Conservation (phyloP, 2,797 vertebrate species). For the Loris lydekkerianus region DNA sequence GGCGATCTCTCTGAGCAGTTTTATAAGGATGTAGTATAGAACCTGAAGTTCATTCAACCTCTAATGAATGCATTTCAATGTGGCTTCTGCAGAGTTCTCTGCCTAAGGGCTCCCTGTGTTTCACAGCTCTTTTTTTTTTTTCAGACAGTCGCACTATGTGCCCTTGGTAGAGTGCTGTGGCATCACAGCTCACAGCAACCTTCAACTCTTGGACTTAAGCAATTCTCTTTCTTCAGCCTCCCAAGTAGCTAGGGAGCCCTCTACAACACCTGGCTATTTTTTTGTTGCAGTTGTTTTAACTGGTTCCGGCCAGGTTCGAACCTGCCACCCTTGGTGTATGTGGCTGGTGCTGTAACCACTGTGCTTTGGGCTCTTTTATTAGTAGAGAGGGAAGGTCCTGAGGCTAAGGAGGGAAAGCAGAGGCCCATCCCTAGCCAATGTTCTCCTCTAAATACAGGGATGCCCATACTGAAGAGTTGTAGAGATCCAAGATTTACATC, state of each 20-base stretch:
- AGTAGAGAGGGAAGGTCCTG: neutral
- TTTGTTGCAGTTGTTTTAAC: too few relatives aligned
- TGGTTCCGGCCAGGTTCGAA: too few relatives aligned
- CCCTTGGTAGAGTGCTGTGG: neutral
- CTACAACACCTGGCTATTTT: too few relatives aligned
- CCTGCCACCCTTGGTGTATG: too few relatives aligned
- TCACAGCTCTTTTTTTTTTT: neutral
- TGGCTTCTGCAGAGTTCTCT: neutral
- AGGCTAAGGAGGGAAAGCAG: neutral
- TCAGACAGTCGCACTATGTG: neutral
- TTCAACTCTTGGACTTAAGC: neutral
- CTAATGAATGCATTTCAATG: neutral
- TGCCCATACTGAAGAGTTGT: neutral
- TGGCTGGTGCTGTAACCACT: too few relatives aligned
- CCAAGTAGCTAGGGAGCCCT: too few relatives aligned
- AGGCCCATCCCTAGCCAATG: neutral
- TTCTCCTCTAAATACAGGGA: neutral
- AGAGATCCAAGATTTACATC: neutral
- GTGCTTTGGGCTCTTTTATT: neutral
- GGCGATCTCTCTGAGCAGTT: too few relatives aligned
- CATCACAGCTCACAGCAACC: neutral
- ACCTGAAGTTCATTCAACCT: neutral
- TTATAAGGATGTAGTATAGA: rapidly evolving
- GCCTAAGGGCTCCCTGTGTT: neutral
- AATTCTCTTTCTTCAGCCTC: too few relatives aligned